Conservation (phyloP, 2,888 invertebrate genomes). For the Mythimna loreyi region DNA sequence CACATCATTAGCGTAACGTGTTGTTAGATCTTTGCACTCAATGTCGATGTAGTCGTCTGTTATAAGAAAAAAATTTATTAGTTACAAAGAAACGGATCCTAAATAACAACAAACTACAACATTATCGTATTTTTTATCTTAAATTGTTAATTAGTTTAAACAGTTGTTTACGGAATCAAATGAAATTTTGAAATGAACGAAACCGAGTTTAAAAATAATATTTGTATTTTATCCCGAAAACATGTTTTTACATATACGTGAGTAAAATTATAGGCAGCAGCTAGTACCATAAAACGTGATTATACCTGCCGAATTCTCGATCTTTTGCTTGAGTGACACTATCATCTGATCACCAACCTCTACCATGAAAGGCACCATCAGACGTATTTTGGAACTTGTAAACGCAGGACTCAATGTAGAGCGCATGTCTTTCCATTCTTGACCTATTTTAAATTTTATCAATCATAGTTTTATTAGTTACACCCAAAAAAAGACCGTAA, state of each 20-base stretch:
- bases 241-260: too few species aligned
- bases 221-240: too few species aligned
- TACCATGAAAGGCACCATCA: conserved; percentile 81
- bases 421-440: conserved; percentile 79
- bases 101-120: not conserved
- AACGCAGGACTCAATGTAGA: conserved; percentile 84
- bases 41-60: conserved; percentile 70
- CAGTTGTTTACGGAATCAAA: too few species aligned
- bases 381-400: conserved; percentile 86
- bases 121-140: too few species aligned
- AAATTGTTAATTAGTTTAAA: too few species aligned
- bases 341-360: conserved; percentile 77
- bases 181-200: too few species aligned
- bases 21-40: conserved; percentile 83
- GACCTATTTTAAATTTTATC: conserved; percentile 27
- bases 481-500: too few species aligned
- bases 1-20: conserved; percentile 87
- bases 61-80: too few species aligned
- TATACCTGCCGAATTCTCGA: conserved; percentile 71
- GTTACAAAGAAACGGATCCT: not conserved
- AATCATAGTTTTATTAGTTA: too few species aligned
- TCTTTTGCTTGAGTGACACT: conserved; percentile 64
- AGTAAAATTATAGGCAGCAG: too few species aligned
- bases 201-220: too few species aligned
- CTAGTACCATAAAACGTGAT: too few species aligned